phyloP scores from a whole-genome alignment of 2,888 invertebrate genomes.

The Linnaemya vulpina region DNA sequence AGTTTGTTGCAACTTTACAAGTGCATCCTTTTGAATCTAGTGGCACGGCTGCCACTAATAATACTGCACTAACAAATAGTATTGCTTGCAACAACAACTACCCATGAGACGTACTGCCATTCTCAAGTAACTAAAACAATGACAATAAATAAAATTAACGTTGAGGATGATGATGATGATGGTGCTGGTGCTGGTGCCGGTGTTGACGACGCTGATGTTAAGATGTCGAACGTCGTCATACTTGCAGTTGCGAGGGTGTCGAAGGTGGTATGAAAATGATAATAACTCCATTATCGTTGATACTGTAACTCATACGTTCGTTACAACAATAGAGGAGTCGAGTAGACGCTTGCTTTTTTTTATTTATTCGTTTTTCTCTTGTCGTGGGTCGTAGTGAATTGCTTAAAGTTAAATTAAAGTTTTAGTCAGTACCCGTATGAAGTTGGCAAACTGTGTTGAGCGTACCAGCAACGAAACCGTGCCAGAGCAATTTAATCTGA shows the following conservation, averaged over 20 bases:
- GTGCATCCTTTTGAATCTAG: constrained; percentile 55
- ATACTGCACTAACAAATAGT: constrained; percentile 20
- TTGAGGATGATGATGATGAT: constrained; percentile 7
- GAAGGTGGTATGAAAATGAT: constrained; percentile 13
- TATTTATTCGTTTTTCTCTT: constrained; percentile 4
- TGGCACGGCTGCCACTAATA: constrained; percentile 14
- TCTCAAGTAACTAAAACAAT: constrained; percentile 29
- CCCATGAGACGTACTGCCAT: neutral
- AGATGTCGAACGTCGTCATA: constrained; percentile 18
- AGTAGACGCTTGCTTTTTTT: constrained; percentile 21
- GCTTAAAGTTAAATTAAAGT: constrained; percentile 54
- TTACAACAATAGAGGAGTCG: constrained; percentile 51
- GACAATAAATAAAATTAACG: constrained; percentile 47
- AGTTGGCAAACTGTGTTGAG: neutral
- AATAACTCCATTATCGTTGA: constrained; percentile 55
- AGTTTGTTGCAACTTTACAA: constrained; percentile 57
- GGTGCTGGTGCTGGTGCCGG: neutral
- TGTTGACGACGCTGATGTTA: neutral
- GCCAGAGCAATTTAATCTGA: neutral
- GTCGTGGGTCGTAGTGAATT: neutral
- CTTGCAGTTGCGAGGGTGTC: neutral
- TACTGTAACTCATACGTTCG: constrained; percentile 48
- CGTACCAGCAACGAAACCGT: neutral
- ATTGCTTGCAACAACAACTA: constrained; percentile 11
- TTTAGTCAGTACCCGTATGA: constrained; percentile 19